Percentiles rank a stretch among this genome's conserved stretches.
Conservation (phyloP, 2,113 vertebrate genomes). For the Excalfactoria chinensis region DNA sequence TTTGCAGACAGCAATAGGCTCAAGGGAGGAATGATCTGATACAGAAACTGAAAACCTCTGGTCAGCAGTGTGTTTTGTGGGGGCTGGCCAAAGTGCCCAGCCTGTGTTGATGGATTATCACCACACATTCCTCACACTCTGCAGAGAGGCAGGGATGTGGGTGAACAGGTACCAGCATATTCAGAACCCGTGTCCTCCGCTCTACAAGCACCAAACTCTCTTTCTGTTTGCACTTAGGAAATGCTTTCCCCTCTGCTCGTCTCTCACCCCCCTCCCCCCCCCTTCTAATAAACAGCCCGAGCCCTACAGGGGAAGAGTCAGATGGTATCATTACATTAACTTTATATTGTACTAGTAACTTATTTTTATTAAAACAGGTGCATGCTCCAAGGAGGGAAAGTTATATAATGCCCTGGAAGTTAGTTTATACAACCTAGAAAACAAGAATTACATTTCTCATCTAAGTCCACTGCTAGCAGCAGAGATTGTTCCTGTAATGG, state of each 20-base stretch:
- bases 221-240: neutral
- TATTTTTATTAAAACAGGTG: neutral
- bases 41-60: neutral
- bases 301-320: neutral
- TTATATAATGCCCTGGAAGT: neutral
- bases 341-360: neutral
- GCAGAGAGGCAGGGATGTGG: neutral
- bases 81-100: neutral
- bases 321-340: neutral
- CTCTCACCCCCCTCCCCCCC: neutral
- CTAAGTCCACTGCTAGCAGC: neutral
- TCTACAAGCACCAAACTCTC: neutral
- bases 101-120: fast-evolving
- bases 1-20: neutral
- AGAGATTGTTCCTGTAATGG: neutral
- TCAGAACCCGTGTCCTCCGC: fast-evolving
- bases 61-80: neutral
- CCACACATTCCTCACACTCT: neutral
- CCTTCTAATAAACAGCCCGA: neutral
- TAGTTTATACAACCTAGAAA: neutral
- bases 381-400: neutral
- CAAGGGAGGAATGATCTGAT: neutral
- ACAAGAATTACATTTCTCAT: neutral
- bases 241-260: neutral
- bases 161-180: neutral